Base-by-base conservation (phyloP, 2,888 invertebrate species). In the Agonum fuliginosum region DNA sequence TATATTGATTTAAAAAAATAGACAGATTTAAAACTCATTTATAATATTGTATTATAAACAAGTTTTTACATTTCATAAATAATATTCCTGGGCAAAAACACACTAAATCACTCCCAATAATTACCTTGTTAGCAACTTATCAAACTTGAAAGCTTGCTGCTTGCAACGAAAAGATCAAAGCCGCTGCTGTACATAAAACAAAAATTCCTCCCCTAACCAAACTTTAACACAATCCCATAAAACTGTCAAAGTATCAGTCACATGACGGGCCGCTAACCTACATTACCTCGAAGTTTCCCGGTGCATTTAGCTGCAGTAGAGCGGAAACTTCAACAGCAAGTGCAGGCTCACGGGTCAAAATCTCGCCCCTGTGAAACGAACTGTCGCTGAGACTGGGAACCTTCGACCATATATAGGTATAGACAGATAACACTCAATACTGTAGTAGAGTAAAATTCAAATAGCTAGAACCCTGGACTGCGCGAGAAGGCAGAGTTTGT, bases 241-340 rank as follows among this genome's bases (percentile, higher is more conserved):
- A 54, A 54, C 54, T 54, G 54, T 54, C 54, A 54, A 54, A 54
- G 54, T 54, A 54, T 54, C 54, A 54, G 54, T 54, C 54, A 54
- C 54, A 54, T 54, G 54, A 12, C 54, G 37, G 10, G 37, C 54
- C 24, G 22, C 22, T 22, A 54, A 54, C 54, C 10, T 20, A 54
- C 10, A n/a, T n/a, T n/a, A n/a, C n/a, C n/a, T n/a, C n/a, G 20
- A 24, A 54, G 22, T 22, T 3, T 20, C 22, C 54, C 54, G 22
- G 10, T 54, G 54, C 24, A 54, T 54, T 24, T 54, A 22, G 20
- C 54, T 54, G 54, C 54, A 54, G 8, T 12, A 12, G 20, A 54
- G 54, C 54, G 54, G 54, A 54, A 54, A 48, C 20, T n/a, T n/a
- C 54, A 54, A 54, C 20, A 20, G 22, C 54, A 54, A 54, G 54